Evolutionary conservation across 2,113 vertebrate genomes (phyloP).

Genomic region (Centropus bengalensis): DNA sequence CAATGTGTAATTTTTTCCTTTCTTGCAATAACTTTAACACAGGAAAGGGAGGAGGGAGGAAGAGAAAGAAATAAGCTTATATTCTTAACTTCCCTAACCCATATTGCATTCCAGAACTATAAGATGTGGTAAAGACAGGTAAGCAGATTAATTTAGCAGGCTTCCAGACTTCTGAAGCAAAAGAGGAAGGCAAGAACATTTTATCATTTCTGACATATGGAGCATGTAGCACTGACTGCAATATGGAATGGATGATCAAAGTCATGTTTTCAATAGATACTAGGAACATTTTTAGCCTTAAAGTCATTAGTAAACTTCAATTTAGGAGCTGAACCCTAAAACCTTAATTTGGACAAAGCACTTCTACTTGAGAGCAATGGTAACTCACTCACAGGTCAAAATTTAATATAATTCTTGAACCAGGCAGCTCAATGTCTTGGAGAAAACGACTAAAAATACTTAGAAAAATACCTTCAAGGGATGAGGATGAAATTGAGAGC

Average conservation of each 20-base stretch:
- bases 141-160: slow-evolving; percentile 67
- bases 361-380: slow-evolving; percentile 4
- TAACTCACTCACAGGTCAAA: background rate
- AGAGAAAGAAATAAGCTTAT: slow-evolving; percentile 49
- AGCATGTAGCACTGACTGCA: slow-evolving; percentile 35
- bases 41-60: background rate
- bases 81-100: slow-evolving; percentile 51
- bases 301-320: slow-evolving; percentile 54
- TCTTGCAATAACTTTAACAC: background rate
- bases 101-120: slow-evolving; percentile 52
- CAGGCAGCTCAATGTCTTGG: slow-evolving; percentile 36
- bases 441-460: slow-evolving; percentile 68
- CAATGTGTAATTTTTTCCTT: slow-evolving; percentile 3
- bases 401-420: slow-evolving; percentile 60
- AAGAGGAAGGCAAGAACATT: slow-evolving; percentile 42
- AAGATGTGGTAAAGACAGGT: slow-evolving; percentile 67
- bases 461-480: slow-evolving; percentile 73
- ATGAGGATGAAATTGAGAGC: slow-evolving; percentile 71
- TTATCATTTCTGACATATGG: slow-evolving; percentile 67
- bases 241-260: slow-evolving; percentile 59
- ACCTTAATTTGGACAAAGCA: slow-evolving; percentile 55
- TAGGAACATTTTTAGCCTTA: slow-evolving; percentile 45
- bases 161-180: slow-evolving; percentile 58
- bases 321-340: slow-evolving; percentile 53
- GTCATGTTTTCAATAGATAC: slow-evolving; percentile 45